Conservation (phyloP, 2,888 invertebrate species). For the Physocephala rufipes region DNA sequence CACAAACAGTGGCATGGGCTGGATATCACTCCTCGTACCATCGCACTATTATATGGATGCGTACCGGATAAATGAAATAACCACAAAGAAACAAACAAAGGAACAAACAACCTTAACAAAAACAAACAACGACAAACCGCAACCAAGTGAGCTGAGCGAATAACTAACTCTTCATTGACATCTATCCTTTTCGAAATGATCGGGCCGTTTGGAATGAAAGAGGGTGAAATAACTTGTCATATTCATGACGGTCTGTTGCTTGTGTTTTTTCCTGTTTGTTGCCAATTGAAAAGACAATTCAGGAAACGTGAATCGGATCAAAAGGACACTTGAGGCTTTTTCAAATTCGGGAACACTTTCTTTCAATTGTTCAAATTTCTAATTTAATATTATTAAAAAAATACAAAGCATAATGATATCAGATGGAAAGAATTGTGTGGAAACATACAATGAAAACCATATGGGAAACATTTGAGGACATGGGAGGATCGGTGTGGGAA, state of each 20-base stretch:
- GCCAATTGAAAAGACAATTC: slow-evolving; percentile 22
- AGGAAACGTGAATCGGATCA: too few relatives aligned
- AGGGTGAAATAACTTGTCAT: not conserved
- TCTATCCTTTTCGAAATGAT: slow-evolving; percentile 55
- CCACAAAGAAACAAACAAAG: slow-evolving; percentile 25
- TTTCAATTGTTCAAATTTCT: slow-evolving; percentile 3
- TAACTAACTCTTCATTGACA: slow-evolving; percentile 47
- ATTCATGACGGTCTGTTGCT: slow-evolving; percentile 37
- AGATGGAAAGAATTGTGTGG: too few relatives aligned
- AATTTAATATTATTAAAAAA: slow-evolving; percentile 5
- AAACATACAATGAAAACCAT: not conserved
- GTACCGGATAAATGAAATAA: slow-evolving; percentile 14
- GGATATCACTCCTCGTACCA: too few relatives aligned
- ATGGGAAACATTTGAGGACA: not conserved
- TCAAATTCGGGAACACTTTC: not conserved
- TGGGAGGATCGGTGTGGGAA: not conserved
- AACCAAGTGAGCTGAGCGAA: too few relatives aligned
- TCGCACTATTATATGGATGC: not conserved
- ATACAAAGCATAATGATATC: not conserved
- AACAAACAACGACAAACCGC: slow-evolving; percentile 17
- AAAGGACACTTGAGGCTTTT: slow-evolving; percentile 11
- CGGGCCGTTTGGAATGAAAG: slow-evolving; percentile 40
- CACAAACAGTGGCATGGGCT: not conserved
- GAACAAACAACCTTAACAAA: slow-evolving; percentile 11
- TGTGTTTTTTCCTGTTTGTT: slow-evolving; percentile 35